A percentile compares a stretch with the other conserved stretches of the same genome.
Evolutionary conservation across 2,888 invertebrate species (phyloP).

Genomic region (Agapetus fuscipes): DNA sequence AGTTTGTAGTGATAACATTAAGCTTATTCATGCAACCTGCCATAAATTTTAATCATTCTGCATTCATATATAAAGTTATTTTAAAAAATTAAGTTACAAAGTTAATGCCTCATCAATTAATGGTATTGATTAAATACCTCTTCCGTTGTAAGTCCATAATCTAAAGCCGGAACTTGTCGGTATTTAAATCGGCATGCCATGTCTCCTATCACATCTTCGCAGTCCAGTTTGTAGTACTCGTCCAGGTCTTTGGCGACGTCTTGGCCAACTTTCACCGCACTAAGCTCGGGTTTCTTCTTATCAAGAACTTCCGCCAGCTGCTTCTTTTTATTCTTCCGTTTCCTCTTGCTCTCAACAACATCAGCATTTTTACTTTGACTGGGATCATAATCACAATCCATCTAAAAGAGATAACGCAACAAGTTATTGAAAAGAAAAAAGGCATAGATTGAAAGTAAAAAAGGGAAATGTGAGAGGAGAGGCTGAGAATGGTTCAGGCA

Average conservation of each 20-base stretch:
- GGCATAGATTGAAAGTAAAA: too few relatives aligned
- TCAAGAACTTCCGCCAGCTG: conserved; percentile 65
- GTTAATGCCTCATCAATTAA: too few relatives aligned
- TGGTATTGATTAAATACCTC: too few relatives aligned
- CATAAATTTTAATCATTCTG: too few relatives aligned
- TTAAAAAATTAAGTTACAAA: too few relatives aligned
- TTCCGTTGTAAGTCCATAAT: conserved; percentile 81
- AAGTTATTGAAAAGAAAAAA: too few relatives aligned
- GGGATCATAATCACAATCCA: conserved; percentile 82
- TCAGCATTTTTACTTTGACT: conserved; percentile 41
- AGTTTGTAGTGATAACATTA: too few relatives aligned
- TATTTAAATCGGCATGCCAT: conserved; percentile 90
- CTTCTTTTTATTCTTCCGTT: conserved; percentile 51
- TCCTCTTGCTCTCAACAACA: conserved; percentile 47
- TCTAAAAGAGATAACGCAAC: conserved; percentile 46
- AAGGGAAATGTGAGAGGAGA: too few relatives aligned
- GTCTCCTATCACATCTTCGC: conserved; percentile 91
- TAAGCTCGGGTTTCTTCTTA: conserved; percentile 72
- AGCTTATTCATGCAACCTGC: too few relatives aligned
- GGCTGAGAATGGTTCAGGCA: too few relatives aligned
- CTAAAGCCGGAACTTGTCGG: conserved; percentile 77
- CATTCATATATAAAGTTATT: too few relatives aligned
- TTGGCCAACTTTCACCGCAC: conserved; percentile 58
- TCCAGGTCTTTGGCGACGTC: conserved; percentile 84
- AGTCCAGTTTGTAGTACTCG: conserved; percentile 91